These are phyloP conservation scores for Microplitis deprimator DNA, from an alignment of 2,888 invertebrate species.

Conservation along the genomic window DNA sequence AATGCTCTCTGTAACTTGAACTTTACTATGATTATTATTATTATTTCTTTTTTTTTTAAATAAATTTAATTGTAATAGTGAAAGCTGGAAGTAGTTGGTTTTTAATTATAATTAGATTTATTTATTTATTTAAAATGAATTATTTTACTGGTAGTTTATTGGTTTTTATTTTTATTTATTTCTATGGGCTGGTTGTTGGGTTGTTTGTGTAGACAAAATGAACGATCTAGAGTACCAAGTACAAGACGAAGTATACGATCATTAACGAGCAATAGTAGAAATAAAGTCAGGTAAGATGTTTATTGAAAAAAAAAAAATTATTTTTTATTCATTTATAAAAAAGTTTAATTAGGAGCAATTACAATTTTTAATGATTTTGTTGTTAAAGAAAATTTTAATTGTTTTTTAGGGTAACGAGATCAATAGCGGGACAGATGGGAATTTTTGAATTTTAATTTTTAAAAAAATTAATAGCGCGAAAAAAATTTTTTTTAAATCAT, in stretches of 20 bases:
- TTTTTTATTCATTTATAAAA: neutral
- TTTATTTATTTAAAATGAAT: slow-evolving; percentile 1
- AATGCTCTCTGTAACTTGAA: neutral
- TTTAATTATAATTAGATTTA: slow-evolving; percentile 9
- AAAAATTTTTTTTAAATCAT: no score
- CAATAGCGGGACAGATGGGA: no score
- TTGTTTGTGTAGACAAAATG: slow-evolving; percentile 59
- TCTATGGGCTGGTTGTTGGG: slow-evolving; percentile 48
- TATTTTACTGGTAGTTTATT: slow-evolving; percentile 6
- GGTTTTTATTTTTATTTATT: slow-evolving; percentile 31
- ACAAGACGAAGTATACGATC: slow-evolving; percentile 58
- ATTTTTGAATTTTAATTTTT: no score
- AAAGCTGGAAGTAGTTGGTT: neutral
- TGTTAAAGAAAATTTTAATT: no score
- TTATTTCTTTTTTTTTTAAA: neutral
- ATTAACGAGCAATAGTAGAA: slow-evolving; percentile 41
- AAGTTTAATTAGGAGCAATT: neutral
- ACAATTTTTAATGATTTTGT: neutral
- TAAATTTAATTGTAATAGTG: neutral
- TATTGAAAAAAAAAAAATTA: neutral
- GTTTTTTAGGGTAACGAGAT: no score
- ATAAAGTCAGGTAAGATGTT: slow-evolving; percentile 15
- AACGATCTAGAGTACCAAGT: slow-evolving; percentile 56
- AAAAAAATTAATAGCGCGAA: no score
- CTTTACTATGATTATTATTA: neutral